These are phyloP conservation scores for Eclectus roratus DNA, from an alignment of 2,113 vertebrate species.

Conservation along the genomic window DNA sequence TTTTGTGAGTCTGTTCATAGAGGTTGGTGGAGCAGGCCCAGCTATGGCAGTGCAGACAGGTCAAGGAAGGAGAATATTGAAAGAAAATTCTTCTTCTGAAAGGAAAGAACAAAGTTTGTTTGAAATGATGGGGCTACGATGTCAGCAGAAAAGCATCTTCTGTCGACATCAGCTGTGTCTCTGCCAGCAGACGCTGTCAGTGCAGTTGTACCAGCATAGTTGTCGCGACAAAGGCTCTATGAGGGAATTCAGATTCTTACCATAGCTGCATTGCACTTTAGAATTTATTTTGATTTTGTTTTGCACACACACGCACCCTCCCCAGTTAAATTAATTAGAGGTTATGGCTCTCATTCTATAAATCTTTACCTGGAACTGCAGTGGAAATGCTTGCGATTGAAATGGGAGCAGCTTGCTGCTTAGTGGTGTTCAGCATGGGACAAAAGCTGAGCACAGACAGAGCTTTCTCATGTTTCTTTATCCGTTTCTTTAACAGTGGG, in stretches of 20 bases:
- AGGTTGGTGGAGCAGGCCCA: neutral
- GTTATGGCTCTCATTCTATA: neutral
- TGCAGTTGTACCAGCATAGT: accelerated
- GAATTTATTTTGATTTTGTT: neutral
- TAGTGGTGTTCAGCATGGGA: neutral
- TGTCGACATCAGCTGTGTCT: neutral
- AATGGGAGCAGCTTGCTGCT: neutral
- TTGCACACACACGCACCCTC: accelerated
- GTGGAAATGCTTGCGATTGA: neutral
- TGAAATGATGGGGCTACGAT: neutral
- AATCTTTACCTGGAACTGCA: neutral
- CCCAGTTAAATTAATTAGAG: neutral
- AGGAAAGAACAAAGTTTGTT: neutral
- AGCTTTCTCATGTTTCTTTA: neutral
- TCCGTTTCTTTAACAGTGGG: neutral
- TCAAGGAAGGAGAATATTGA: neutral
- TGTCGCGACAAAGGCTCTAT: neutral
- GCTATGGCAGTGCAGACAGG: neutral
- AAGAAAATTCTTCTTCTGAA: neutral
- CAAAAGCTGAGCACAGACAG: neutral
- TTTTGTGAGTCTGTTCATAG: neutral
- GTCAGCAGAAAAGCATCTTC: constrained; percentile 35
- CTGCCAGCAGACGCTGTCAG: neutral
- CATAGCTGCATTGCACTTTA: neutral
- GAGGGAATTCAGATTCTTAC: neutral